A percentile compares a stretch with the other conserved stretches of the same genome.
Evolutionary conservation across 2,888 invertebrate species (phyloP).

Genomic region (Coelinius sp.): DNA sequence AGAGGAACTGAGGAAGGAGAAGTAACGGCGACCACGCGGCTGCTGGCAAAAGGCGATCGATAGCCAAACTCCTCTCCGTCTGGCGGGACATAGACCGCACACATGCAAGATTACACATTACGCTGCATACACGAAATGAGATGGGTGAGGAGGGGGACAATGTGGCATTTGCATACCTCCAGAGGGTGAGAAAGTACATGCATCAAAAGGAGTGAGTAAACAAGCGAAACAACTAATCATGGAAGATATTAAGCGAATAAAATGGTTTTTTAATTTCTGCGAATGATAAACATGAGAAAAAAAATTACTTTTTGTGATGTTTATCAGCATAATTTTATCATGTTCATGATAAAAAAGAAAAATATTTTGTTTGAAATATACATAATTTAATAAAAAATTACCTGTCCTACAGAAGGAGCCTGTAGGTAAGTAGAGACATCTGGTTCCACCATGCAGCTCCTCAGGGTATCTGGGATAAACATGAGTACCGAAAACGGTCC

Average conservation of each 20-base stretch:
- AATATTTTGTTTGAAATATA: too few species aligned
- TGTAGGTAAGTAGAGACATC: conserved; percentile 95
- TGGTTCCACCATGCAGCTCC: conserved; percentile 96
- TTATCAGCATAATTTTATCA: too few species aligned
- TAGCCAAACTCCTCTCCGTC: conserved; percentile 68
- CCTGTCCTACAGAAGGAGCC: conserved; percentile 96
- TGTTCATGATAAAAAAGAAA: background rate
- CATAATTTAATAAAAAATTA: conserved; percentile 70
- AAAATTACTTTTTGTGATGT: background rate
- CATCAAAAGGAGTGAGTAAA: background rate
- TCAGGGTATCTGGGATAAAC: conserved; percentile 94
- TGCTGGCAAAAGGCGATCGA: conserved; percentile 62
- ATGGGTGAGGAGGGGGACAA: background rate
- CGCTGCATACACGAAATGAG: conserved; percentile 51
- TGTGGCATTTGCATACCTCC: background rate
- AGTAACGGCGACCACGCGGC: conserved; percentile 61
- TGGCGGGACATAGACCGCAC: conserved; percentile 59
- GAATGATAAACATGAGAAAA: background rate
- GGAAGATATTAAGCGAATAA: background rate
- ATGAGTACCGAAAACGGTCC: conserved; percentile 74
- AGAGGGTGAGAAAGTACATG: background rate
- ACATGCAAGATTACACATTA: conserved; percentile 49
- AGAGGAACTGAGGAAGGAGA: conserved; percentile 40
- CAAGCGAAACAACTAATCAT: too few species aligned
- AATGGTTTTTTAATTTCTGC: too few species aligned